Base-by-base conservation (phyloP, 2,888 invertebrate species). In the Archips crataeganus region DNA sequence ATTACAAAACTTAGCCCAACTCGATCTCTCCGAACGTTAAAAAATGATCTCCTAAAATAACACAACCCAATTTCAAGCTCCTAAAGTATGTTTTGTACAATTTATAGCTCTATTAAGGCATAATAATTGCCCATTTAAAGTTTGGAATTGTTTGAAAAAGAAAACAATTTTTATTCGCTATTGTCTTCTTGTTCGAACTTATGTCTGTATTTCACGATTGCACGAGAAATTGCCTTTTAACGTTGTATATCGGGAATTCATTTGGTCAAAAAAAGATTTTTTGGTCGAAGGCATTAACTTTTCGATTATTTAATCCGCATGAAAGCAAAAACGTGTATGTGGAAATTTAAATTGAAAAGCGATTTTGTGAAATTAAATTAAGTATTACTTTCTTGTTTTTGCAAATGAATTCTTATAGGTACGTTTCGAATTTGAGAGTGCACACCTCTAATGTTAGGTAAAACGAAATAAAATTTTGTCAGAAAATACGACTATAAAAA, bases 51-150 rank as follows among this genome's bases (percentile, higher is more conserved):
- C 45, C 69, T 65, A 60, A 74, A 69, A 65, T 73, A 73, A 69
- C 51, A 69, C 64, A 74, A 74, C 64, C 69, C 74, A 74, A 61
- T 74, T 73, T 59, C 39, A 65, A 13, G 59, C 59, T 39, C 60
- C 68, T 32, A 70, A 74, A 70, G 74, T 74, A 74, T 70, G 69
- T 65, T 75, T 64, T 47, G 15, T 51, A 54, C 39, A 75, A 75
- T 72, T 75, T 71, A 75, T 74, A 42, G 68, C 72, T 69, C 71
- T 51, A 71, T 72, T 75, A 71, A 59, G 66, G 47, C 42, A 69
- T 65, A 72, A 68, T 68, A 75, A 75, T 69, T 68, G 75, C 68
- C 71, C 75, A 75, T 71, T 75, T 75, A 72, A 75, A 75, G 75
- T 75, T 75, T 59, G 51, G 68, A 57, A 75, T 75, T 71, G 75